phyloP scores from a whole-genome alignment of 2,797 vertebrate genomes.

The Pangasius krempfi region DNA sequence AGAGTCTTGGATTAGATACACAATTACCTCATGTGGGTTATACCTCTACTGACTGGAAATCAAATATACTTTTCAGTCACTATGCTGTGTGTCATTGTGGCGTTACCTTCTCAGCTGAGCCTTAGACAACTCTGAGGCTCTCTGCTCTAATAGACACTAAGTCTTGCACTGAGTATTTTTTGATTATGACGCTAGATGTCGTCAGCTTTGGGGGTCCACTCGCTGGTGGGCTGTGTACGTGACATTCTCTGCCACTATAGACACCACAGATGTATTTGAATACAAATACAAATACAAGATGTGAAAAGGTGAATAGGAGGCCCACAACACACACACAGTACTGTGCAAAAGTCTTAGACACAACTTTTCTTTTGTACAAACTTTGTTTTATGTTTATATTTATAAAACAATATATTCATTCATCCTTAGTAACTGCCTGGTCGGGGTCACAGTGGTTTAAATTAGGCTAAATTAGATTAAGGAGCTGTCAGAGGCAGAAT shows the following conservation, averaged over 20 bases:
- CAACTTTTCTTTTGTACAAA: too few species aligned
- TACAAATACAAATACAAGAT: background rate
- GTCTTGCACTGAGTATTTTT: background rate
- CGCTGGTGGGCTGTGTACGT: background rate
- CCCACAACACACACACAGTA: too few species aligned
- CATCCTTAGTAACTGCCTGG: too few species aligned
- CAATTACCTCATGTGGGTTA: constrained; percentile 42
- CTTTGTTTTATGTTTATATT: too few species aligned
- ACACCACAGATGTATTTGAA: background rate
- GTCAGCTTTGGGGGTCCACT: background rate
- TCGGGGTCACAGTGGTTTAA: too few species aligned
- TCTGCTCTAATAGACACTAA: background rate
- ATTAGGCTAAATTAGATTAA: too few species aligned
- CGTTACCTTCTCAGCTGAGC: constrained; percentile 3
- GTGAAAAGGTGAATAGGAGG: too few species aligned
- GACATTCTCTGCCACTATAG: background rate
- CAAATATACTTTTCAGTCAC: constrained; percentile 30
- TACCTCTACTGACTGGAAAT: constrained; percentile 39
- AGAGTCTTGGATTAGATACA: constrained; percentile 46
- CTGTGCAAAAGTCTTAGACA: too few species aligned
- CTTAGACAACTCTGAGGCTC: constrained; percentile 1
- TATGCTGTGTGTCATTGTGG: background rate
- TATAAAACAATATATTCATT: too few species aligned
- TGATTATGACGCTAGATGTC: background rate
- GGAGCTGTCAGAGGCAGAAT: too few species aligned